Evolutionary conservation across 2,888 invertebrate species (phyloP).

Genomic region (Campopleginae sp.): DNA sequence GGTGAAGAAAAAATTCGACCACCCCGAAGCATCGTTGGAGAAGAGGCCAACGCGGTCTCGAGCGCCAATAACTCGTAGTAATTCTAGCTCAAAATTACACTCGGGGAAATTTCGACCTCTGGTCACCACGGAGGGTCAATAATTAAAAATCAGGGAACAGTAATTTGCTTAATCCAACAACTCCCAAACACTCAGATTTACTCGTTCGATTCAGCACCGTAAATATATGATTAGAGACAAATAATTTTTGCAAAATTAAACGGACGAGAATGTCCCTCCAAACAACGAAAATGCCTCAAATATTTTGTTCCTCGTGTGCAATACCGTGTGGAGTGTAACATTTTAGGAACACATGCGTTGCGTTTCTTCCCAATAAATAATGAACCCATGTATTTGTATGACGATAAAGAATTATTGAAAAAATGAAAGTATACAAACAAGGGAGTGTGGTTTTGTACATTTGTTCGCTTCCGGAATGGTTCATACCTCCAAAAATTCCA

Average conservation of each 20-base stretch:
- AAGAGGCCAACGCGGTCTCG: too few species aligned
- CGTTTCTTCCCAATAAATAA: neutral
- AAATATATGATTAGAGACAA: neutral
- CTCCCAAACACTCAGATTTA: neutral
- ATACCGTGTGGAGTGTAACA: conserved; percentile 8
- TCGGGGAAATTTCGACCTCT: too few species aligned
- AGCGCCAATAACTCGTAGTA: too few species aligned
- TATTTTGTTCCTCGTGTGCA: neutral
- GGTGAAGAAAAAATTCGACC: too few species aligned
- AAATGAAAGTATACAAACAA: conserved; percentile 3
- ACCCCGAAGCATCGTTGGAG: too few species aligned
- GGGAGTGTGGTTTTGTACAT: conserved; percentile 2
- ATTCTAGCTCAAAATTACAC: too few species aligned
- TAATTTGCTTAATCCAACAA: neutral
- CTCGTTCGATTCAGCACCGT: neutral
- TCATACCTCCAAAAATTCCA: conserved; percentile 82
- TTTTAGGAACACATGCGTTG: conserved; percentile 32
- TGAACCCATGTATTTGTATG: neutral
- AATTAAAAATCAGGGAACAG: neutral
- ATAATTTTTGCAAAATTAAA: neutral
- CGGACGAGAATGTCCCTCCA: neutral
- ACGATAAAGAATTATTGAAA: neutral
- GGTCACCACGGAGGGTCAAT: neutral
- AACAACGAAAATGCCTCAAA: neutral
- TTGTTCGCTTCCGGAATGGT: neutral